phyloP scores from a whole-genome alignment of 2,113 vertebrate genomes.

The Antigone vipio region DNA sequence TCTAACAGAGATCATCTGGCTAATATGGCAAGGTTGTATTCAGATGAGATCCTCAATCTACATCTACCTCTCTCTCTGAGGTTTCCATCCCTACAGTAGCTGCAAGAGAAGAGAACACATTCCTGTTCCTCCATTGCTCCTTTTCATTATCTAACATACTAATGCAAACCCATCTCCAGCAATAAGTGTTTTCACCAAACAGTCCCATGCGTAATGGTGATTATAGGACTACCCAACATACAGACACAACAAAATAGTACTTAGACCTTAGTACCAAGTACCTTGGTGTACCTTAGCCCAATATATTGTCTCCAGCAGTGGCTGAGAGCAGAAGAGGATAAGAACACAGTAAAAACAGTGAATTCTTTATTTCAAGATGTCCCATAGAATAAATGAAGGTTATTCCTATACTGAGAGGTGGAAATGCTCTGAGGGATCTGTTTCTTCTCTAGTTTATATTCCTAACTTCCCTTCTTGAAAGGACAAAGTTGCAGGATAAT shows the following conservation, averaged over 20 bases:
- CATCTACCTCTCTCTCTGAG: not conserved
- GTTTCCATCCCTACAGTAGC: not conserved
- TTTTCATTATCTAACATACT: not conserved
- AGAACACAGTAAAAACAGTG: not conserved
- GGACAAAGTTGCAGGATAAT: not conserved
- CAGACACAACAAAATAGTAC: not conserved
- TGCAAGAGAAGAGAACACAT: not conserved
- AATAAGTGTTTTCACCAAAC: not conserved
- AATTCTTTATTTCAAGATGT: not conserved
- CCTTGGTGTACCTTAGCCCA: not conserved
- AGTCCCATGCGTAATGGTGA: not conserved
- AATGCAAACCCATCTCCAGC: not conserved
- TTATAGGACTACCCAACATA: not conserved
- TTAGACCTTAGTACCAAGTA: not conserved
- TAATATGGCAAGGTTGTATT: not conserved
- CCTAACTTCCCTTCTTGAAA: not conserved
- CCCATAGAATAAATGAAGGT: not conserved
- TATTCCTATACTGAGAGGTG: not conserved
- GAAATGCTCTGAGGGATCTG: not conserved
- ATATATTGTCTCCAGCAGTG: not conserved
- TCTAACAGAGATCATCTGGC: not conserved
- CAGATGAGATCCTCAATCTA: not conserved
- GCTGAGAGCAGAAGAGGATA: not conserved
- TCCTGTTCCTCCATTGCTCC: not conserved
- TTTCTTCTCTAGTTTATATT: not conserved